Conservation (phyloP, 2,888 invertebrate genomes). For the Tenthredo amoena region DNA sequence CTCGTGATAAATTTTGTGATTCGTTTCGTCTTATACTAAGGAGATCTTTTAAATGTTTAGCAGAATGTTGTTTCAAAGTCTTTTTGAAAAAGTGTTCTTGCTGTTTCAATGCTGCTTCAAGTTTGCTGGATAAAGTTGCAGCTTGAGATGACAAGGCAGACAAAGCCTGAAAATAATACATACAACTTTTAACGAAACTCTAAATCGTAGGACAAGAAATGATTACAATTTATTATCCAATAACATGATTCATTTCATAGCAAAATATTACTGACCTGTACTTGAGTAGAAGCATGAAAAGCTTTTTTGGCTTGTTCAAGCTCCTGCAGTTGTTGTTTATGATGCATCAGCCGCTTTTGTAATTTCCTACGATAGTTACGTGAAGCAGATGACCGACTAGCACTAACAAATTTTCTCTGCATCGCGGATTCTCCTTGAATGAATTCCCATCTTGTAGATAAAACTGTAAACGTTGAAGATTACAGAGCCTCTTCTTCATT, state of each 20-base stretch:
- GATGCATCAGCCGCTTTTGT: slow-evolving; percentile 87
- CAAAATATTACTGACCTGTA: slow-evolving; percentile 65
- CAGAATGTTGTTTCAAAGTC: slow-evolving; percentile 83
- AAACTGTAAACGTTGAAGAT: slow-evolving; percentile 61
- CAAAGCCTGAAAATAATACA: slow-evolving; percentile 70
- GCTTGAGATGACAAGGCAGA: slow-evolving; percentile 77
- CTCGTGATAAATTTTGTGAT: slow-evolving; percentile 63
- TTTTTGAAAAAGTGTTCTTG: slow-evolving; percentile 82
- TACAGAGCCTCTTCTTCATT: slow-evolving; percentile 53
- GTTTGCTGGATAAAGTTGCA: slow-evolving; percentile 77
- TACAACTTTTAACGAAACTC: neutral
- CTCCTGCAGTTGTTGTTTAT: slow-evolving; percentile 84
- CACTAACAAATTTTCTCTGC: slow-evolving; percentile 77
- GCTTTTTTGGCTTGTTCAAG: slow-evolving; percentile 84
- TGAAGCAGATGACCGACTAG: slow-evolving; percentile 74
- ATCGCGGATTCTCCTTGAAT: slow-evolving; percentile 88
- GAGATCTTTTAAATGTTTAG: slow-evolving; percentile 76
- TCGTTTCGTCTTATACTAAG: slow-evolving; percentile 70
- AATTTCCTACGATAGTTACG: slow-evolving; percentile 84
- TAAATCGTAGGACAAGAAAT: neutral
- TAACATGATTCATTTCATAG: neutral
- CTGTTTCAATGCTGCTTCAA: slow-evolving; percentile 80
- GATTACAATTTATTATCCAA: neutral
- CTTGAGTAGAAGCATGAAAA: slow-evolving; percentile 80
- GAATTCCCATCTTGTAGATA: slow-evolving; percentile 90